Evolutionary conservation across 2,113 vertebrate genomes (phyloP).

Genomic region (Gadus chalcogrammus): DNA sequence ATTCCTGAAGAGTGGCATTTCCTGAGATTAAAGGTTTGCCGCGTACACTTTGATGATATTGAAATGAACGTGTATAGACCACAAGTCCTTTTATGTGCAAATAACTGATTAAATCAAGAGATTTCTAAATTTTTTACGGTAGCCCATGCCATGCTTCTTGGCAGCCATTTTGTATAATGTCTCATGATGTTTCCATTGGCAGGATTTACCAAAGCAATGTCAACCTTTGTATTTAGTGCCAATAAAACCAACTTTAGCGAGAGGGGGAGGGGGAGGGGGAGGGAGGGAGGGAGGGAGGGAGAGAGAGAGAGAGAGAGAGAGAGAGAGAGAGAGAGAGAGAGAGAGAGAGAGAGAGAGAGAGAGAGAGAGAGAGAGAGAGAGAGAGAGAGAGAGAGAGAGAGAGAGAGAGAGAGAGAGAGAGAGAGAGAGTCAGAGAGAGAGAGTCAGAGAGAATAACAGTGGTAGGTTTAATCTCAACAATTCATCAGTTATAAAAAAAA

Average conservation of each 20-base stretch:
- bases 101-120: constrained; percentile 55
- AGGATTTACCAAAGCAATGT: constrained; percentile 52
- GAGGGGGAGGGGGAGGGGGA: constrained; percentile 20
- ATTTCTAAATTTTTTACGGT: constrained; percentile 47
- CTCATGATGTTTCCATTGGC: constrained; percentile 62
- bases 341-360: constrained; percentile 18
- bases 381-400: constrained; percentile 8
- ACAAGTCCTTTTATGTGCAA: constrained; percentile 65
- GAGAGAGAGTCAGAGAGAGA: constrained; percentile 19
- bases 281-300: constrained; percentile 23
- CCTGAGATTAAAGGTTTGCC: constrained; percentile 53
- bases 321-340: constrained; percentile 21
- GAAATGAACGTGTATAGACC: constrained; percentile 56
- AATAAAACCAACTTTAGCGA: constrained; percentile 58
- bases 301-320: constrained; percentile 28
- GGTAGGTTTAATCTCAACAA: too few species aligned
- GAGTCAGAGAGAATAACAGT: neutral
- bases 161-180: constrained; percentile 33
- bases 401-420: constrained; percentile 28
- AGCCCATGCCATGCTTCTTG: constrained; percentile 44
- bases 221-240: constrained; percentile 63
- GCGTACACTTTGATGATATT: constrained; percentile 59
- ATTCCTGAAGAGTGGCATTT: constrained; percentile 36
- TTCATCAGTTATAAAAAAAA: too few species aligned
- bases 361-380: constrained; percentile 34